A percentile compares a stretch with the other conserved stretches of the same genome.
Evolutionary conservation across 2,113 vertebrate species (phyloP).

Genomic region (Ursus arctos): DNA sequence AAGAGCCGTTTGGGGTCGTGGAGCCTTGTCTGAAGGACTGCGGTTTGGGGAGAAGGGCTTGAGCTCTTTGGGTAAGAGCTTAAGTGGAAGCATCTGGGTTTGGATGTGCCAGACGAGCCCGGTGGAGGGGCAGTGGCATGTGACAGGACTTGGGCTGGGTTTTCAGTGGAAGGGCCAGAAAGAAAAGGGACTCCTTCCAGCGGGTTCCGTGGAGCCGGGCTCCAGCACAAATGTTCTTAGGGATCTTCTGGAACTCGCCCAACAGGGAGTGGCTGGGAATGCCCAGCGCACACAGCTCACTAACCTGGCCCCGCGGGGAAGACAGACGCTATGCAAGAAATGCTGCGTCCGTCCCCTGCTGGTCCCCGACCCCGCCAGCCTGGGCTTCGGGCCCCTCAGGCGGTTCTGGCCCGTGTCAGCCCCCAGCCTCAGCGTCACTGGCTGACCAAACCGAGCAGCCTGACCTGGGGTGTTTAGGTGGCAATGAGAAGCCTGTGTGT

Average conservation of each 20-base stretch:
- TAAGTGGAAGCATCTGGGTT: slow-evolving; percentile 67
- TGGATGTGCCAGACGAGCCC: slow-evolving; percentile 51
- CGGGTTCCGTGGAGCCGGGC: background rate
- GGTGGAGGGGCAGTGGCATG: background rate
- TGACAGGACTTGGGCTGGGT: slow-evolving; percentile 36
- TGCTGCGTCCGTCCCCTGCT: slow-evolving; percentile 68
- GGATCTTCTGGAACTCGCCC: background rate
- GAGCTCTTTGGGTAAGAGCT: slow-evolving; percentile 33
- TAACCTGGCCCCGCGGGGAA: slow-evolving; percentile 86
- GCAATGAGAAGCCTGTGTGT: background rate
- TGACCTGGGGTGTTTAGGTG: background rate
- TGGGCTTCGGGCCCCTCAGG: background rate
- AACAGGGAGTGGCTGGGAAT: slow-evolving; percentile 86
- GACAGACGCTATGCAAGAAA: slow-evolving; percentile 84
- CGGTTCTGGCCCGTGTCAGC: background rate
- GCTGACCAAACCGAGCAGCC: background rate
- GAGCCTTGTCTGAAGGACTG: slow-evolving; percentile 13
- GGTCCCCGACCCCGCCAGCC: background rate
- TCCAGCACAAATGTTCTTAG: background rate
- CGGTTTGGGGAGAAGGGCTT: slow-evolving; percentile 57
- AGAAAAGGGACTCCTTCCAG: slow-evolving; percentile 22
- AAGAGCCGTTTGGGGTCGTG: background rate
- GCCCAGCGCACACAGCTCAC: slow-evolving; percentile 72
- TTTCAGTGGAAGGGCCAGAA: slow-evolving; percentile 55
- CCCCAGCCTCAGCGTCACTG: background rate